Conservation (phyloP, 2,888 invertebrate genomes). For the Nebria salina region DNA sequence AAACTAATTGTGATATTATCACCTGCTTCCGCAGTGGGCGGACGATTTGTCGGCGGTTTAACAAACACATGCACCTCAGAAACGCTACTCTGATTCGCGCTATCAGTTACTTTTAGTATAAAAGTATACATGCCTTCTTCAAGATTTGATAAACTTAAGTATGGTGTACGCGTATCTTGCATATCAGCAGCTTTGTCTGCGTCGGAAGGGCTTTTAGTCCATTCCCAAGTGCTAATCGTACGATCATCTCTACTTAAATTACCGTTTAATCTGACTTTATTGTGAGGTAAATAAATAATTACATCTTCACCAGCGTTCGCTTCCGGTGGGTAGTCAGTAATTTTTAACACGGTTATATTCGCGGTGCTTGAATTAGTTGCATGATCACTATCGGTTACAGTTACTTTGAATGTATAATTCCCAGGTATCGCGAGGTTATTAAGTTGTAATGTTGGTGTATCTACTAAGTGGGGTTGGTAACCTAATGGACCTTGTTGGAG, state of each 20-base stretch:
- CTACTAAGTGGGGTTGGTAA: slow-evolving; percentile 81
- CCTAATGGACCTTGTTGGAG: slow-evolving; percentile 87
- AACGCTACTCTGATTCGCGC: slow-evolving; percentile 85
- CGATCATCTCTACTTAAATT: slow-evolving; percentile 93
- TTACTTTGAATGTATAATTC: slow-evolving; percentile 89
- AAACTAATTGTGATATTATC: slow-evolving; percentile 77
- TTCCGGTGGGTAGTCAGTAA: slow-evolving; percentile 93
- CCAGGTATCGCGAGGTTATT: slow-evolving; percentile 87
- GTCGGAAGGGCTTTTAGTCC: slow-evolving; percentile 90
- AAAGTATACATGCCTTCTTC: slow-evolving; percentile 96
- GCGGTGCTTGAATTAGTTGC: slow-evolving; percentile 86
- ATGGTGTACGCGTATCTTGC: slow-evolving; percentile 93
- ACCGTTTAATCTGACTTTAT: slow-evolving; percentile 86
- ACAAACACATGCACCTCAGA: slow-evolving; percentile 94
- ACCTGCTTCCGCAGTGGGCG: slow-evolving; percentile 78
- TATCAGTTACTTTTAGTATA: slow-evolving; percentile 91
- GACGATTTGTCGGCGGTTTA: slow-evolving; percentile 87
- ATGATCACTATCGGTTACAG: slow-evolving; percentile 91
- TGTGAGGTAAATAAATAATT: slow-evolving; percentile 89
- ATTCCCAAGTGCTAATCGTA: slow-evolving; percentile 93
- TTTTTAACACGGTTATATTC: slow-evolving; percentile 88
- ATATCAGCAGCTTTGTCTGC: slow-evolving; percentile 93
- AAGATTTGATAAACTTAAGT: slow-evolving; percentile 84
- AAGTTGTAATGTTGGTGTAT: slow-evolving; percentile 84
- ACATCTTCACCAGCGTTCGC: slow-evolving; percentile 93